phyloP scores from a whole-genome alignment of 2,888 invertebrate species.

The Sepiola atlantica region DNA sequence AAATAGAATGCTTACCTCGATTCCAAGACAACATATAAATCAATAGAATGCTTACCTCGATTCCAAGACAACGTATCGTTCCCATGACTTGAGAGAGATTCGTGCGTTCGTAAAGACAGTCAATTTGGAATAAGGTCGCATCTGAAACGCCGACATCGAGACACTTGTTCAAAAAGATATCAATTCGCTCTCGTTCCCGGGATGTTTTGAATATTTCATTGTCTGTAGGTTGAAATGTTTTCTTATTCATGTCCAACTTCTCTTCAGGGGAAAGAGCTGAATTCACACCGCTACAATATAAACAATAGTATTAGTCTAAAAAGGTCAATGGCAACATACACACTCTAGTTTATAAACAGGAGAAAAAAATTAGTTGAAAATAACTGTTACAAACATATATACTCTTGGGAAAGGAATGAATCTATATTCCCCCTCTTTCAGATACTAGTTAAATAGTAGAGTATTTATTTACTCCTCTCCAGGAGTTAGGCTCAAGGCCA shows the following conservation, averaged over 20 bases:
- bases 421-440: too few species aligned
- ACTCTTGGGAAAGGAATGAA: too few species aligned
- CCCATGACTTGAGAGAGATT: constrained; percentile 66
- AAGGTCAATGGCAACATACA: too few species aligned
- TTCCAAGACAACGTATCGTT: constrained; percentile 65
- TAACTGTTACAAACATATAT: too few species aligned
- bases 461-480: too few species aligned
- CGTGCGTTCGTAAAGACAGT: constrained; percentile 66
- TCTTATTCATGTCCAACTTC: constrained; percentile 58
- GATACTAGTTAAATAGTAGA: too few species aligned
- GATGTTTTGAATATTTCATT: constrained; percentile 59
- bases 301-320: background rate
- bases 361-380: too few species aligned
- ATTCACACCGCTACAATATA: constrained; percentile 59
- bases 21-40: too few species aligned
- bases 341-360: too few species aligned
- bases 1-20: too few species aligned
- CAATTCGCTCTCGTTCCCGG: constrained; percentile 62
- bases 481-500: too few species aligned
- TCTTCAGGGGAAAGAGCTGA: constrained; percentile 54
- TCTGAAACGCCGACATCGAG: constrained; percentile 63
- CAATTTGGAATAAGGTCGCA: constrained; percentile 63
- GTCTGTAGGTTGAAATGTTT: constrained; percentile 59
- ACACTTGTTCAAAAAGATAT: constrained; percentile 59
- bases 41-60: constrained; percentile 60